These are phyloP conservation scores for Tetragonisca angustula DNA, from an alignment of 2,888 invertebrate species.

Conservation along the genomic window DNA sequence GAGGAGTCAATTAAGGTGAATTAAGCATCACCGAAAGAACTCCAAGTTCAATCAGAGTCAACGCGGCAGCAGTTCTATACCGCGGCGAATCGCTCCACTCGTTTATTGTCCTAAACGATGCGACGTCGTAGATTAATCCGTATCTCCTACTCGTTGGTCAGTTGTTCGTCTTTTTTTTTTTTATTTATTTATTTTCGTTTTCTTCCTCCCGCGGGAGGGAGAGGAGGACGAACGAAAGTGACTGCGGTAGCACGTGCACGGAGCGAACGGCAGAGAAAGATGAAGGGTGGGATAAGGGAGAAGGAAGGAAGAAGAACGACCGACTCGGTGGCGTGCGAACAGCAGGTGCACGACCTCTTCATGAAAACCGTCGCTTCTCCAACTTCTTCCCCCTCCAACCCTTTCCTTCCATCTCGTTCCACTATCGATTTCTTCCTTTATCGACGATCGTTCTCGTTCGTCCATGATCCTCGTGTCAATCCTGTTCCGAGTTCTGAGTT, in stretches of 20 bases:
- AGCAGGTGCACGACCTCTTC: conserved; percentile 81
- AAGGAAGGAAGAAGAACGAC: conserved; percentile 52
- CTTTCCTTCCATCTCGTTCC: conserved; percentile 33
- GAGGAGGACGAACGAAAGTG: conserved; percentile 43
- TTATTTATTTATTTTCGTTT: conserved; percentile 5
- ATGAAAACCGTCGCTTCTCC: conserved; percentile 67
- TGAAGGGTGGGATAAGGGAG: conserved; percentile 31
- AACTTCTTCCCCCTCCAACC: conserved; percentile 36
- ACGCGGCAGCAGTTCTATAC: conserved; percentile 37
- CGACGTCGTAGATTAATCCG: conserved; percentile 73
- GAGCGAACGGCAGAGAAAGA: conserved; percentile 27
- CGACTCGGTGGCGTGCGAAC: conserved; percentile 76
- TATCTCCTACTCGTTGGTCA: conserved; percentile 47
- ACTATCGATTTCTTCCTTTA: conserved; percentile 39
- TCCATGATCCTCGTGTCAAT: conserved; percentile 54
- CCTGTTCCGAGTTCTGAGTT: conserved; percentile 73
- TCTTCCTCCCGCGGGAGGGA: conserved; percentile 1
- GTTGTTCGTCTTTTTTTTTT: not conserved
- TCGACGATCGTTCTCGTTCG: conserved; percentile 38
- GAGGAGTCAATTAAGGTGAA: conserved; percentile 55
- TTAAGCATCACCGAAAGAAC: conserved; percentile 24
- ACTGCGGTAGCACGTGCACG: conserved; percentile 55
- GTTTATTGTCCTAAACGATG: conserved; percentile 53
- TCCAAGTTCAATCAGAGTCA: conserved; percentile 31
- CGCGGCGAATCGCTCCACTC: conserved; percentile 45